These are phyloP conservation scores for Albula glossodonta DNA, from an alignment of 2,113 vertebrate species.

Conservation along the genomic window DNA sequence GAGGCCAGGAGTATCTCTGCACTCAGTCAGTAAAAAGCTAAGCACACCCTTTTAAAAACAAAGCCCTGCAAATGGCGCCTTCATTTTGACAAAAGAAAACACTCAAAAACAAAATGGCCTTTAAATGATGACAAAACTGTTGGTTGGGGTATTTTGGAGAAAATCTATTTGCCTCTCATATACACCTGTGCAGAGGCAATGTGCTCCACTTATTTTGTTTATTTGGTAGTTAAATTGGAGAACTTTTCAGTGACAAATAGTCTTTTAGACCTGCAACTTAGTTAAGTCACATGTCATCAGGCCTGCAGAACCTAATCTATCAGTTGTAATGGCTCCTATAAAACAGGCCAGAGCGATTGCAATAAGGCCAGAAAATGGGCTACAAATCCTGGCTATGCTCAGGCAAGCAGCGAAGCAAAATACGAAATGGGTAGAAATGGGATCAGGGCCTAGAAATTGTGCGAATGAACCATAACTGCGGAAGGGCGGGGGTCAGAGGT, in stretches of 20 bases:
- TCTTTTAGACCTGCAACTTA: constrained; percentile 45
- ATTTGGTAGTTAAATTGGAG: constrained; percentile 50
- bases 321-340: constrained; percentile 85
- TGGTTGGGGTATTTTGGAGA: constrained; percentile 33
- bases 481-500: constrained; percentile 74
- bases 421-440: constrained; percentile 77
- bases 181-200: constrained; percentile 29
- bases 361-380: constrained; percentile 84
- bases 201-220: constrained; percentile 36
- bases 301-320: constrained; percentile 80
- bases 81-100: constrained; percentile 19
- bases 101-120: constrained; percentile 23
- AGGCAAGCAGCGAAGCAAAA: constrained; percentile 84
- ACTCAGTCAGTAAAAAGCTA: constrained; percentile 13
- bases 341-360: constrained; percentile 78
- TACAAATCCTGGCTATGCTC: constrained; percentile 85
- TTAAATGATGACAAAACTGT: constrained; percentile 45
- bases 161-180: constrained; percentile 43
- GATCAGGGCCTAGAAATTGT: constrained; percentile 71
- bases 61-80: neutral
- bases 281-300: constrained; percentile 78
- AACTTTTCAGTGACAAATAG: constrained; percentile 49
- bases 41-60: neutral
- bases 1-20: neutral
- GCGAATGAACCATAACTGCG: constrained; percentile 70